Evolutionary conservation across 2,797 vertebrate species (phyloP).

Genomic region (Malacoctenus gilli): DNA sequence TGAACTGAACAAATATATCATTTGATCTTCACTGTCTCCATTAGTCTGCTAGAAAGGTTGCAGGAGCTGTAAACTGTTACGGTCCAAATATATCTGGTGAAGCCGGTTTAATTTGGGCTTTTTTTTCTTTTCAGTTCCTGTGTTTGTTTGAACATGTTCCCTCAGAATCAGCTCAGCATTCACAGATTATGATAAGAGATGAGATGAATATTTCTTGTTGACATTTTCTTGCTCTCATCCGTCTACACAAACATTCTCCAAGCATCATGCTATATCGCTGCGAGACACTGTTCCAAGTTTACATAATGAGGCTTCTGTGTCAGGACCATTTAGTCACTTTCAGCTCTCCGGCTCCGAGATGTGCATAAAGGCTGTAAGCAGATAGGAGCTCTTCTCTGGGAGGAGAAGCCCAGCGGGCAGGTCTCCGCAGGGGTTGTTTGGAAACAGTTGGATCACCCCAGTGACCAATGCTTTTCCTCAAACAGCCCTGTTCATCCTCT

Average conservation of each 20-base stretch:
- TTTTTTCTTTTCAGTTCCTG: neutral
- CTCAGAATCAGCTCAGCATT: too few relatives aligned
- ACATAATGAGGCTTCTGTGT: neutral
- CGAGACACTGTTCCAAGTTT: neutral
- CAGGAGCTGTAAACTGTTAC: too few relatives aligned
- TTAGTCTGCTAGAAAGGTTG: too few relatives aligned
- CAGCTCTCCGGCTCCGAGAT: neutral
- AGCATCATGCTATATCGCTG: neutral
- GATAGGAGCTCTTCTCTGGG: neutral
- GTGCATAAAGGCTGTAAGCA: neutral
- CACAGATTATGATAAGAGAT: neutral
- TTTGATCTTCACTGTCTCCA: too few relatives aligned
- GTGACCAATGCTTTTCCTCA: constrained; percentile 6
- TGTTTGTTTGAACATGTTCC: neutral
- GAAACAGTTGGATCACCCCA: constrained; percentile 21
- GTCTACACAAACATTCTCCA: neutral
- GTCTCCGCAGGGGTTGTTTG: constrained; percentile 15
- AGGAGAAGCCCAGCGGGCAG: constrained; percentile 21
- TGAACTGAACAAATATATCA: too few relatives aligned
- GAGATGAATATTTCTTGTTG: neutral
- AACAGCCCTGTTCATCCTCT: neutral
- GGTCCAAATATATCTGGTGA: too few relatives aligned
- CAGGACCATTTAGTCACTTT: neutral
- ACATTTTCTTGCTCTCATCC: neutral
- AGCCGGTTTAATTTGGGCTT: too few relatives aligned